Evolutionary conservation across 2,888 invertebrate species (phyloP), one percentile per base, ranked within the genome.

Genomic region (Drosophila hawaiiensis): DNA sequence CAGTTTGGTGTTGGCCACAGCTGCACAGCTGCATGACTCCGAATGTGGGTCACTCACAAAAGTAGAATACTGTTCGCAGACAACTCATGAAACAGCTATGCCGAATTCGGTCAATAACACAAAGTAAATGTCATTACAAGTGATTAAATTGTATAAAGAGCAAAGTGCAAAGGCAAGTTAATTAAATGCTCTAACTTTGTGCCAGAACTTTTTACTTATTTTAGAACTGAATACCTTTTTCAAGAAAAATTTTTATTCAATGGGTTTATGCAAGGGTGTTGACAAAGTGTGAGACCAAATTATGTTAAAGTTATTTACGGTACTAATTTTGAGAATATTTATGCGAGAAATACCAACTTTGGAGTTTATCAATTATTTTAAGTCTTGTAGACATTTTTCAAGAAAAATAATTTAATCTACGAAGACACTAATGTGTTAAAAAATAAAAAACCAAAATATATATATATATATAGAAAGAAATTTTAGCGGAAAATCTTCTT

Each of bases 1-100:
- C 59, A 31, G 61, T 52, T 47, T 35, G 25, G 35, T 52, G 5
- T 39, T n/a, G 37, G 28, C 29, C 52, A 31, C 29, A 56, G 76
- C 76, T 64, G 73, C 53, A 31, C 25, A 54, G 73, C 73, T 68
- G 68, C 68, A 55, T 56, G 47, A 33, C 59, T n/a, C 12, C 16
- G 9, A 58, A 75, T 70, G 56, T 75, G 56, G 75, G 75, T 75
- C 77, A 76, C 54, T 53, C 47, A 54, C 54, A 39, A 39, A 71
- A 47, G 63, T 28, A 58, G 66, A 62, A 60, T 56, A 41, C 7
- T 22, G n/a, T 41, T 47, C 41, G 22, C 47, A 31, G 31, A 0
- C 31, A 31, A 9, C 9, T 9, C 2, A n/a, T 31, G 9, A 9
- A 9, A 31, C 9, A 50, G 33, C 39, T 25, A 9, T 50, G 49